Percentiles rank a stretch among this genome's conserved stretches.
Conservation (phyloP, 2,888 invertebrate species). For the Trichogramma evanescens region DNA sequence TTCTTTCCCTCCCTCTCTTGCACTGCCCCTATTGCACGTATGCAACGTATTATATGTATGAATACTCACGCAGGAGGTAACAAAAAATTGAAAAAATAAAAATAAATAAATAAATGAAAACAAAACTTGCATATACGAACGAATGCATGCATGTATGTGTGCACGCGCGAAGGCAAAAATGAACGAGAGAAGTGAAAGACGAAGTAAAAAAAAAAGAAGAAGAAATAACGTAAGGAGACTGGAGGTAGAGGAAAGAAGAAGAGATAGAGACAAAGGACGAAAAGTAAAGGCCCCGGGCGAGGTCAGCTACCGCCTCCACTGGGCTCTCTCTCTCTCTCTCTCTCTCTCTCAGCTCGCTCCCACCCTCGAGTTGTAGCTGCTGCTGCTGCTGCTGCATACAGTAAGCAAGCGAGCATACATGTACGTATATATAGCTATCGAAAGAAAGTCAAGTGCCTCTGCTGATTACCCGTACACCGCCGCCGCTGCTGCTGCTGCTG, state of each 20-base stretch:
- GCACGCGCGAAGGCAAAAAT: background rate
- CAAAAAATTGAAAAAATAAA: too few species aligned
- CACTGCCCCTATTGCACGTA: too few species aligned
- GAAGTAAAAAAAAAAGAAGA: slow-evolving; percentile 16
- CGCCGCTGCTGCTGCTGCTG: slow-evolving; percentile 16
- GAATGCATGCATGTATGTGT: slow-evolving; percentile 8
- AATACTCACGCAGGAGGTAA: too few species aligned
- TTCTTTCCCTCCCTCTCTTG: too few species aligned
- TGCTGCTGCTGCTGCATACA: background rate
- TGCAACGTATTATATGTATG: too few species aligned
- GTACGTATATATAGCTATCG: too few species aligned
- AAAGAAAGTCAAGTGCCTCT: too few species aligned
- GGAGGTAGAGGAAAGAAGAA: slow-evolving; percentile 2
- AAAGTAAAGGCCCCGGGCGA: slow-evolving; percentile 44
- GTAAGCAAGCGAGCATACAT: too few species aligned
- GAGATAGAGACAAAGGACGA: slow-evolving; percentile 19
- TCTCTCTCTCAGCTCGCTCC: slow-evolving; percentile 25
- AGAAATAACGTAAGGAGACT: slow-evolving; percentile 16
- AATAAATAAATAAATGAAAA: too few species aligned
- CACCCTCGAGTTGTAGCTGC: background rate
- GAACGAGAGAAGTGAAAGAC: slow-evolving; percentile 21
- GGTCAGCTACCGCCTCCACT: slow-evolving; percentile 44
- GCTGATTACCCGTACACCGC: too few species aligned
- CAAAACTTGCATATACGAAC: background rate
- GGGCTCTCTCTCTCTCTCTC: slow-evolving; percentile 27